phyloP scores from a whole-genome alignment of 2,113 vertebrate species.

The Paramormyrops kingsleyae region DNA sequence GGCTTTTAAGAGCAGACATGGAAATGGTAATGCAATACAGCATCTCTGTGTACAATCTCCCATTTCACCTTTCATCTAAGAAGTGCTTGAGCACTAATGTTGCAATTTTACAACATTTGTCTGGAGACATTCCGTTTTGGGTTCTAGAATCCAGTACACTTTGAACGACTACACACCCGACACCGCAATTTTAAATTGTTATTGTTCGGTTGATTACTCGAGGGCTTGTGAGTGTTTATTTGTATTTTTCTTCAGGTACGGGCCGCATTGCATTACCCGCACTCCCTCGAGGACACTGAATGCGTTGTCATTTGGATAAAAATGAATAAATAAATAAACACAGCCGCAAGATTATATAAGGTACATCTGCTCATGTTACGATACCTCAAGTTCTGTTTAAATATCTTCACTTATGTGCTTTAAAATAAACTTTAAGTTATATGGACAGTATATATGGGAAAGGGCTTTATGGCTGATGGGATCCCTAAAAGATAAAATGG shows the following conservation, averaged over 20 bases:
- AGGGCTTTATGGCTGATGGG: neutral
- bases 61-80: neutral
- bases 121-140: neutral
- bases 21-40: neutral
- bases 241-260: neutral
- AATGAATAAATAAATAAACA: neutral
- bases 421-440: neutral
- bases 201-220: neutral
- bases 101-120: neutral
- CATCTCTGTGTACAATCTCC: neutral
- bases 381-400: neutral
- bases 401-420: neutral
- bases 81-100: conserved; percentile 1
- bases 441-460: neutral
- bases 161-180: neutral
- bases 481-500: neutral
- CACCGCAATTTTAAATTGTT: neutral
- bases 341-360: neutral
- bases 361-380: neutral
- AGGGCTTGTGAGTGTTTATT: neutral
- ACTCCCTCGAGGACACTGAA: neutral
- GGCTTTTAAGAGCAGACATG: neutral
- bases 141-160: neutral
- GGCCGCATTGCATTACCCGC: neutral
- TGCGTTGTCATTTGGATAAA: neutral